Evolutionary conservation across 2,888 invertebrate species (phyloP), one percentile per base, ranked within the genome.

Genomic region (Pandemis cinnamomeana): DNA sequence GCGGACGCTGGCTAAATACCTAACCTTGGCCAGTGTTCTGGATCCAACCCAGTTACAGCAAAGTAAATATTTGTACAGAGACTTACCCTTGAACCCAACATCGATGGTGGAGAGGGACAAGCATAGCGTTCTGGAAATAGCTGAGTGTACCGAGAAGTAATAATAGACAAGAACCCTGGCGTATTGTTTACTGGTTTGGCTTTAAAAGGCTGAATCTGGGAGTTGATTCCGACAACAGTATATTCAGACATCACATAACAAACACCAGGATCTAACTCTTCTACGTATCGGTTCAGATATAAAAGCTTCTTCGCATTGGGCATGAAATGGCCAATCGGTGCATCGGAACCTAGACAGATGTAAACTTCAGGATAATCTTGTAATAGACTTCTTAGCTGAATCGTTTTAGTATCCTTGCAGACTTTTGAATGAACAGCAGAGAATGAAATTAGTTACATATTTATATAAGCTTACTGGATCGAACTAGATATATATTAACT

Each of bases 61-160:
- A 71, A 81, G 78, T 83, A 83, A 83, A 83, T 82, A 80, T 83
- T 83, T 81, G 80, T 80, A 79, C 77, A 53, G 76, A 80, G 79
- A 77, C 80, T 73, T 75, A 77, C 75, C 78, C 72, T 75, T 72
- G 76, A 71, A 67, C 72, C 72, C 78, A 66, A 80, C 81, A 80
- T 80, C 80, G 79, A 81, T 81, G 76, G 77, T 73, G 75, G 27
- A 67, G 76, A 76, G 78, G 77, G 78, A 75, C 72, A 76, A 51
- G 60, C 67, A 75, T 75, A 76, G 72, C 68, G 62, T 68, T 75
- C 78, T 79, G 72, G 71, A 80, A 81, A 81, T 81, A 81, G 78
- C 80, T 8, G 53, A 63, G 72, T 76, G 71, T 68, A 74, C 76
- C 27, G 27, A 46, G 67, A 36, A 62, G 69, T 73, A 70, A 73